A percentile compares a stretch with the other conserved stretches of the same genome.
Conservation (phyloP, 2,888 invertebrate species). For the Xestia rhomboidea region DNA sequence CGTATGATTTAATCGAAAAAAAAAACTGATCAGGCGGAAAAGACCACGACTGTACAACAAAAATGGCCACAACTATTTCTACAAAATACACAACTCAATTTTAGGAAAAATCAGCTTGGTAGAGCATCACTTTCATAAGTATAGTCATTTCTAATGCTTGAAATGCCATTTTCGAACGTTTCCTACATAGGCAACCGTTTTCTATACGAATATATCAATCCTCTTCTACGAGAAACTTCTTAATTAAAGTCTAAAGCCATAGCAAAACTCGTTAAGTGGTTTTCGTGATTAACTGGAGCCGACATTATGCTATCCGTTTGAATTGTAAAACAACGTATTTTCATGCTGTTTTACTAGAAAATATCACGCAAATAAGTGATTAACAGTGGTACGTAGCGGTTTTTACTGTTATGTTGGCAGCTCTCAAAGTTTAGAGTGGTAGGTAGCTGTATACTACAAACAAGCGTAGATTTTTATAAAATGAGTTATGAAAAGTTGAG, state of each 20-base stretch:
- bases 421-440: conserved; percentile 3
- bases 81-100: background rate
- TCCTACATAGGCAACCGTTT: background rate
- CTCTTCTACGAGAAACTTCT: background rate
- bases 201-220: conserved; percentile 3
- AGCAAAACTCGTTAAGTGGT: conserved; percentile 34
- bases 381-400: background rate
- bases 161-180: background rate
- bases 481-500: too few relatives aligned
- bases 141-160: background rate
- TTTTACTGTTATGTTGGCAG: background rate
- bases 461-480: background rate
- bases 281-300: conserved; percentile 19
- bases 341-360: background rate
- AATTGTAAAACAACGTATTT: conserved; percentile 2
- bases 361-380: background rate
- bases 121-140: background rate
- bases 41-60: background rate
- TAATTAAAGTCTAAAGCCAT: conserved; percentile 43
- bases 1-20: too few relatives aligned
- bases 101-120: background rate
- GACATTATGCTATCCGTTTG: conserved; percentile 1
- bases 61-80: background rate
- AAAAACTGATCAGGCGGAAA: too few relatives aligned
- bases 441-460: background rate